Conservation (phyloP, 2,888 invertebrate genomes). For the Leucophenga maculata region DNA sequence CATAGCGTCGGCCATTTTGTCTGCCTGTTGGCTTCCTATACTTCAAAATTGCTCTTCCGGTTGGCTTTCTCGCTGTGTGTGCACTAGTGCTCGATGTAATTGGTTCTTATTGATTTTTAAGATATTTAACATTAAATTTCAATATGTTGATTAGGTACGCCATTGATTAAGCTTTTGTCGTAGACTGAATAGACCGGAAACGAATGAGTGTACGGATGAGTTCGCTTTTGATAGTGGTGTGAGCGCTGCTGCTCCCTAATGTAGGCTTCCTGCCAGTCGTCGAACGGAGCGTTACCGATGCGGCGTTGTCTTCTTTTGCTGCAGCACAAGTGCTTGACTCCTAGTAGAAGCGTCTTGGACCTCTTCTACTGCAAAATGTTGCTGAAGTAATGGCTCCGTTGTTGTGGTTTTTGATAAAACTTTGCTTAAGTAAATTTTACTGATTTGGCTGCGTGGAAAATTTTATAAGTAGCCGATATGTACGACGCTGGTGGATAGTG, state of each 20-base stretch:
- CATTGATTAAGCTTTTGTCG: constrained; percentile 47
- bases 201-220: not conserved
- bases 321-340: constrained; percentile 55
- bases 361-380: constrained; percentile 64
- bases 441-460: constrained; percentile 39
- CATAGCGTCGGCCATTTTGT: constrained; percentile 24
- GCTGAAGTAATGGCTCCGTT: constrained; percentile 71
- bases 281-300: constrained; percentile 67
- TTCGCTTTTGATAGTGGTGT: not conserved
- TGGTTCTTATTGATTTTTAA: constrained; percentile 67
- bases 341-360: constrained; percentile 64
- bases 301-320: constrained; percentile 69
- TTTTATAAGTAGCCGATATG: constrained; percentile 18
- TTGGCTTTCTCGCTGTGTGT: constrained; percentile 1
- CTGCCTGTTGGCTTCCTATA: not conserved
- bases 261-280: not conserved
- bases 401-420: constrained; percentile 67
- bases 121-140: constrained; percentile 69
- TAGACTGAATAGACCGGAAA: not conserved
- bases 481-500: constrained; percentile 33
- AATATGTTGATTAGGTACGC: constrained; percentile 69
- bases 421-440: constrained; percentile 43
- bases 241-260: not conserved
- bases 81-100: constrained; percentile 23
- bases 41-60: constrained; percentile 1